Evolutionary conservation across 2,888 invertebrate genomes (phyloP).

Genomic region (Megamerina dolium): DNA sequence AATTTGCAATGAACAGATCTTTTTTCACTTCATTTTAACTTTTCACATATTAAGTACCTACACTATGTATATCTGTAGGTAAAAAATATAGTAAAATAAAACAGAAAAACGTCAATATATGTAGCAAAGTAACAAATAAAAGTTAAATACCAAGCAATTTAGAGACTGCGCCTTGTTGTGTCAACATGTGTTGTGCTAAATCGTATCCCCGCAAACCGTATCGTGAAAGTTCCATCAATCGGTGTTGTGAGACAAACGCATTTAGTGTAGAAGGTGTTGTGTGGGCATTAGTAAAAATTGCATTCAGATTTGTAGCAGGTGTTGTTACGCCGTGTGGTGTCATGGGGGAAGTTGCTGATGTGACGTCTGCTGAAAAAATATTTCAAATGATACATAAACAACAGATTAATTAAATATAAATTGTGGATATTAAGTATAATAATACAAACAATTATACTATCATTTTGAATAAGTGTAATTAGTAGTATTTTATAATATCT

Average conservation of each 20-base stretch:
- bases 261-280: slow-evolving; percentile 56
- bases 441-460: no score
- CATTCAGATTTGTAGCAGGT: slow-evolving; percentile 43
- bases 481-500: no score
- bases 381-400: no score
- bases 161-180: slow-evolving; percentile 86
- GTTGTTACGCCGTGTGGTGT: slow-evolving; percentile 31
- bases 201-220: slow-evolving; percentile 81
- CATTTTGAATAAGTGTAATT: no score
- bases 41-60: no score
- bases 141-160: slow-evolving; percentile 74
- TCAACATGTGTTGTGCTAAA: slow-evolving; percentile 83
- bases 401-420: no score
- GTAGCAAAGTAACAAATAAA: background rate
- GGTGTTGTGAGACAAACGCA: slow-evolving; percentile 69
- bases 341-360: slow-evolving; percentile 22
- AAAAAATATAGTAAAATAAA: background rate
- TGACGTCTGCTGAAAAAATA: no score
- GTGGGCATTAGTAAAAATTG: slow-evolving; percentile 42
- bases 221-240: slow-evolving; percentile 74
- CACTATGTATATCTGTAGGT: no score
- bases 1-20: no score
- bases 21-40: no score
- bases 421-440: no score
- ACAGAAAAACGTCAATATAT: background rate